Base-by-base conservation (phyloP, 2,797 vertebrate species). In the Danionella dracula region DNA sequence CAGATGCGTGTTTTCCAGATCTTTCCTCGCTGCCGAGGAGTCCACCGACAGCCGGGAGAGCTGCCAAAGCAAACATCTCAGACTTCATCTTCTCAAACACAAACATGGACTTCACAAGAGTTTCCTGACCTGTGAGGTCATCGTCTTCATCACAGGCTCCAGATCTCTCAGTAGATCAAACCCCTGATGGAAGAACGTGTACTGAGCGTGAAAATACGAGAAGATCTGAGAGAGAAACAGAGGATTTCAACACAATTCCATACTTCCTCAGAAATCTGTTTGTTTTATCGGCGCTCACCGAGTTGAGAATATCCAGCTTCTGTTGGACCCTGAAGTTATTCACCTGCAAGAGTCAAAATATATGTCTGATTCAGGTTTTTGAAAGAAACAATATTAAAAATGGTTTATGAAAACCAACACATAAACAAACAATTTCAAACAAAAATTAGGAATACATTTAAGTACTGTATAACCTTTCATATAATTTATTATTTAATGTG, bases 141-240 rank as follows among this genome's bases (percentile, higher is more conserved):
- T 88, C 19, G 74, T 87, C 53, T 88, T 89, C 85, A 87, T 86
- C 48, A 79, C 82, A 35, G 88, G 88, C 49, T 90, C 86, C 46
- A 90, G 78, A 67, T 89, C 88, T 49, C 79, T 74, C 17, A 90
- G 77, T 12, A 89, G 75, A 75, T 90, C 89, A 19, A 85, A 90
- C 38, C 89, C 88, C 70, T 90, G 89, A 58, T 90, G 88, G 72
- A 89, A 90, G 77, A 90, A 90, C 27, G 89, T 90, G 81, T 83
- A 85, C 80, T 90, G 88, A 61, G 87, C 89, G 4, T 89, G 86
- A 65, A 89, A 84, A 58, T 85, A 90, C 17, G 89, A 90, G 64
- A 90, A 89, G 21, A 88, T 79, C 89, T 90, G 74, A 23, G 4
- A 7, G 23, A 56, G 66, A 8, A 17, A 50, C 8, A 38, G 15